Conservation (phyloP, 1,140 invertebrate genomes). For the Psilanteris sp. region DNA sequence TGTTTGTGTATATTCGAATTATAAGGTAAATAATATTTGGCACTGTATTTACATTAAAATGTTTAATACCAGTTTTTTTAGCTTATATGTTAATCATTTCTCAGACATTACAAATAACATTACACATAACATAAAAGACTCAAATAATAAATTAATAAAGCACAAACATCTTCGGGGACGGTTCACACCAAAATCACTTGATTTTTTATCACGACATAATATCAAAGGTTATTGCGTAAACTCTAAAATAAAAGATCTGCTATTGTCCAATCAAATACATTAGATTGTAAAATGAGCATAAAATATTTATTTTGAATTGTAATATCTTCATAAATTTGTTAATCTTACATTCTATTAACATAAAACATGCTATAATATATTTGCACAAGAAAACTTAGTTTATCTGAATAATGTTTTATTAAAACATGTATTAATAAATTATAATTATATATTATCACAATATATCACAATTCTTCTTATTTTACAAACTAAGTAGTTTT, state of each 20-base stretch:
- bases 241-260: too few relatives aligned
- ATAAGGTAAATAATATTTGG: constrained; percentile 26
- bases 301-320: too few relatives aligned
- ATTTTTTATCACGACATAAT: constrained; percentile 10
- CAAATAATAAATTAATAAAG: constrained; percentile 11
- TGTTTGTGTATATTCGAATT: background rate
- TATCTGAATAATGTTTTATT: too few relatives aligned
- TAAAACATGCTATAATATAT: too few relatives aligned
- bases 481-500: constrained; percentile 6
- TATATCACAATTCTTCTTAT: constrained; percentile 19
- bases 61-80: background rate
- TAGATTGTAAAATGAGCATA: too few relatives aligned
- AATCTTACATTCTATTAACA: too few relatives aligned
- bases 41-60: constrained; percentile 31
- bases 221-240: too few relatives aligned
- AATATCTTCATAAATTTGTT: too few relatives aligned
- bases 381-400: too few relatives aligned
- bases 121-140: background rate
- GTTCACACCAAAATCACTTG: background rate
- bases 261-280: too few relatives aligned
- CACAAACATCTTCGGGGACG: background rate
- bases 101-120: constrained; percentile 9
- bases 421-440: constrained; percentile 1
- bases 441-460: constrained; percentile 9
- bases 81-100: constrained; percentile 10